These are phyloP conservation scores for Telenomus remus DNA, from an alignment of 1,140 invertebrate species.

Conservation along the genomic window DNA sequence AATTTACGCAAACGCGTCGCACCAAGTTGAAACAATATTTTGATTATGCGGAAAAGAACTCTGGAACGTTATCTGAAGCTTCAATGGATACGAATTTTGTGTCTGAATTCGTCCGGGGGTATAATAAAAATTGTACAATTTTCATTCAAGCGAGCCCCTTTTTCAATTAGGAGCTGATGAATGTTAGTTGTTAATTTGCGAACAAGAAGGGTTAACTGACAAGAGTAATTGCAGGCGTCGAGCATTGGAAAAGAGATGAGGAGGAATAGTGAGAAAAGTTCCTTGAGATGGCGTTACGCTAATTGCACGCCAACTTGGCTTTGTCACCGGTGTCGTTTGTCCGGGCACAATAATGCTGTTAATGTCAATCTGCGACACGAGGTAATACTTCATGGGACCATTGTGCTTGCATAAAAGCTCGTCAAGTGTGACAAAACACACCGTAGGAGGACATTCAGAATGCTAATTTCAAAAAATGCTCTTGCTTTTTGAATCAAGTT, in stretches of 20 bases:
- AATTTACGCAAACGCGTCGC: not conserved
- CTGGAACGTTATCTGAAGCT: no score
- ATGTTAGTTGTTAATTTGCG: slow-evolving; percentile 11
- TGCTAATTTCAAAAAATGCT: slow-evolving; percentile 54
- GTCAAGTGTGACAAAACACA: slow-evolving; percentile 51
- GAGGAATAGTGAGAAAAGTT: slow-evolving; percentile 26
- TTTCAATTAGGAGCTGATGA: slow-evolving; percentile 24
- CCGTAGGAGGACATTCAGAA: slow-evolving; percentile 47
- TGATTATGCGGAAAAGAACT: no score
- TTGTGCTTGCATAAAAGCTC: slow-evolving; percentile 59
- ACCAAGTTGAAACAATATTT: no score
- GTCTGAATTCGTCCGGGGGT: no score
- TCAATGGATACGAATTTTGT: no score
- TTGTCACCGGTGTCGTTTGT: slow-evolving; percentile 51
- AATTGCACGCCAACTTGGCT: slow-evolving; percentile 51
- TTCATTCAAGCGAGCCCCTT: not conserved
- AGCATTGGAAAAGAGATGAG: slow-evolving; percentile 12
- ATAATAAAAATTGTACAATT: not conserved
- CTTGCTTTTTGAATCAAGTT: no score
- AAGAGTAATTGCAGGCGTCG: slow-evolving; percentile 18
- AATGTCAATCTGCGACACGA: slow-evolving; percentile 53
- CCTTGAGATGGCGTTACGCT: slow-evolving; percentile 46
- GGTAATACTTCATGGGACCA: slow-evolving; percentile 47
- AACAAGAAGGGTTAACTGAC: slow-evolving; percentile 15
- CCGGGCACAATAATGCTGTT: slow-evolving; percentile 55